Conservation (phyloP, 1,140 invertebrate genomes). For the Drosophila paulistorum region DNA sequence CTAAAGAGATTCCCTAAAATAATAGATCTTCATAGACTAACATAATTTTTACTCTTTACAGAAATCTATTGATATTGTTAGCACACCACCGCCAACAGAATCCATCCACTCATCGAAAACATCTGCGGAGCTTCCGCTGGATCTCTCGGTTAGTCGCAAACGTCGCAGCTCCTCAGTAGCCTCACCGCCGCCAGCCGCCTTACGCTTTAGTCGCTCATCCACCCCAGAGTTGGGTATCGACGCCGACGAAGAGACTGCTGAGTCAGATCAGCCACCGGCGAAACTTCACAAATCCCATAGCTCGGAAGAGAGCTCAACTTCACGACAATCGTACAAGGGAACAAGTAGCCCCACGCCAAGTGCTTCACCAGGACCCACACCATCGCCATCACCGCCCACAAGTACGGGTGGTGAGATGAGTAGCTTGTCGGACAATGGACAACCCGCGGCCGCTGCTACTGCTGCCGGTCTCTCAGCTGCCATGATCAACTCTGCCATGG, state of each 20-base stretch:
- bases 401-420: conserved; percentile 70
- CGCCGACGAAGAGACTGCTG: conserved; percentile 19
- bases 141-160: conserved; percentile 86
- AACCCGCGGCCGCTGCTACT: no score
- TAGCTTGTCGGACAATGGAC: conserved; percentile 63
- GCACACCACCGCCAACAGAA: conserved; percentile 66
- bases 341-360: conserved; percentile 61
- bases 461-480: conserved; percentile 14
- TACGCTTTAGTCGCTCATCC: conserved; percentile 28
- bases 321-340: conserved; percentile 61
- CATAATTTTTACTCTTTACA: conserved; percentile 6
- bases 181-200: conserved; percentile 6
- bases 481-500: conserved; percentile 85
- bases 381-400: conserved; percentile 83
- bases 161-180: conserved; percentile 28
- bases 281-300: conserved; percentile 59
- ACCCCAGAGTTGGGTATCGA: conserved; percentile 38
- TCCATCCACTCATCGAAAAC: conserved; percentile 26
- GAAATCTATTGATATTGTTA: conserved; percentile 79
- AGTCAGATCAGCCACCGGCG: conserved; percentile 11
- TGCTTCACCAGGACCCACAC: conserved; percentile 70
- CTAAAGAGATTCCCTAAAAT: neutral
- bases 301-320: conserved; percentile 55
- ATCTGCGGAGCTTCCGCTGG: conserved; percentile 87
- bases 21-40: no score